phyloP scores from a whole-genome alignment of 2,888 invertebrate species.

The Diachrysia chrysitis region DNA sequence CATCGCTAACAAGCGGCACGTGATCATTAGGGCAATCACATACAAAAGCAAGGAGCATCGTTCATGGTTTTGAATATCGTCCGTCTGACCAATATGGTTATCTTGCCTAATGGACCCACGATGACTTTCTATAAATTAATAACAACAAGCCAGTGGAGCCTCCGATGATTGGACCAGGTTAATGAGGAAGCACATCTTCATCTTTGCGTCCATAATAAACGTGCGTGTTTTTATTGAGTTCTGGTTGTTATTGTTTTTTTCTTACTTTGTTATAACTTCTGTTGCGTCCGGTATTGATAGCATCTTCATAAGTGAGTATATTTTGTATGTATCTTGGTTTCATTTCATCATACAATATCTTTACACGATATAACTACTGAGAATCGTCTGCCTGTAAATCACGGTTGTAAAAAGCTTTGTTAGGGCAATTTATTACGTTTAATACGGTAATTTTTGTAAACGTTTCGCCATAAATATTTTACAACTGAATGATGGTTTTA shows the following conservation, averaged over 20 bases:
- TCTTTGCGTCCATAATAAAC: slow-evolving; percentile 73
- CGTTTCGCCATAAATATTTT: slow-evolving; percentile 75
- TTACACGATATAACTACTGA: slow-evolving; percentile 32
- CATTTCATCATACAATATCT: slow-evolving; percentile 37
- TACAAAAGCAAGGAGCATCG: slow-evolving; percentile 75
- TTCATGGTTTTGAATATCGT: slow-evolving; percentile 73
- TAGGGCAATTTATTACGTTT: slow-evolving; percentile 72
- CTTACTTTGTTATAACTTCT: slow-evolving; percentile 69
- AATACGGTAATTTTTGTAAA: slow-evolving; percentile 69
- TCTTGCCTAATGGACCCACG: slow-evolving; percentile 83
- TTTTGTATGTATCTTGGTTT: slow-evolving; percentile 30
- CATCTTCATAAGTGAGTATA: slow-evolving; percentile 53
- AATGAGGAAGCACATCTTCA: slow-evolving; percentile 86
- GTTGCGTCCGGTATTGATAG: slow-evolving; percentile 62
- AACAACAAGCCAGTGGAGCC: slow-evolving; percentile 80
- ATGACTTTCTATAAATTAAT: slow-evolving; percentile 89
- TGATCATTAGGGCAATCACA: slow-evolving; percentile 86
- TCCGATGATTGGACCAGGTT: slow-evolving; percentile 81
- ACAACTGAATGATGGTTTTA: slow-evolving; percentile 73
- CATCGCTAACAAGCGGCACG: slow-evolving; percentile 86
- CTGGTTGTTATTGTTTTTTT: slow-evolving; percentile 67
- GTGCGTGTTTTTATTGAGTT: slow-evolving; percentile 74
- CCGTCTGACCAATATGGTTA: slow-evolving; percentile 84
- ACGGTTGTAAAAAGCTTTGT: slow-evolving; percentile 68
- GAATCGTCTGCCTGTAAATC: slow-evolving; percentile 63